phyloP scores from a whole-genome alignment of 2,797 vertebrate genomes.

The Gallirallus australis region DNA sequence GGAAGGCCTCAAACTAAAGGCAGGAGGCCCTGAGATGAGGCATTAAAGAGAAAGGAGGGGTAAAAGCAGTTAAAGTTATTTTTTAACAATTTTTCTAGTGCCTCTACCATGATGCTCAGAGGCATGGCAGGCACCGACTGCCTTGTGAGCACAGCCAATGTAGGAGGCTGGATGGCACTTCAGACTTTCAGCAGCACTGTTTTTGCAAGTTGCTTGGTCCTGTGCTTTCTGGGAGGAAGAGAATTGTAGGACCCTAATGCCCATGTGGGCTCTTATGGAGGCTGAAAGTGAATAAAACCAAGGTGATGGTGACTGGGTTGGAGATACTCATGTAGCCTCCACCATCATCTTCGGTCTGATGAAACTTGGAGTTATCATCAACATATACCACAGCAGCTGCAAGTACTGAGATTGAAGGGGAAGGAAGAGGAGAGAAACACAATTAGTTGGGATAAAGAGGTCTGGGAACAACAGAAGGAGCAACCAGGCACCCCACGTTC shows the following conservation, averaged over 20 bases:
- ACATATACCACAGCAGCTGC: not conserved
- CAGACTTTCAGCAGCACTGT: not conserved
- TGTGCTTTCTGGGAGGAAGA: not conserved
- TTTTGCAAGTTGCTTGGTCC: not conserved
- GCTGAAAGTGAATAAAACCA: not conserved
- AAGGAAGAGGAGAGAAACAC: not conserved
- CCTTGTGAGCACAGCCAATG: not conserved
- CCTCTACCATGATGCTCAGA: not conserved
- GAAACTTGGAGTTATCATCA: not conserved
- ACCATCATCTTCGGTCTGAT: not conserved
- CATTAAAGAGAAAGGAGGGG: not conserved
- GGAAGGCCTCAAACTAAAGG: not conserved
- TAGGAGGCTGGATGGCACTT: not conserved
- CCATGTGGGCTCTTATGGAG: not conserved
- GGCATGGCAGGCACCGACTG: not conserved
- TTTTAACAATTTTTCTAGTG: not conserved
- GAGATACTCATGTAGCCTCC: not conserved
- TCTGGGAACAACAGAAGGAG: slow-evolving; percentile 31
- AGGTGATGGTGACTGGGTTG: not conserved
- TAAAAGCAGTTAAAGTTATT: not conserved
- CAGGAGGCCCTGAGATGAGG: not conserved
- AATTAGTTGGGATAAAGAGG: slow-evolving; percentile 12
- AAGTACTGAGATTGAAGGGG: not conserved
- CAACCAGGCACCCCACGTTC: slow-evolving; percentile 27
- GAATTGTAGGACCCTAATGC: not conserved